Evolutionary conservation across 2,888 invertebrate species (phyloP).

Genomic region (Cantharis rustica): DNA sequence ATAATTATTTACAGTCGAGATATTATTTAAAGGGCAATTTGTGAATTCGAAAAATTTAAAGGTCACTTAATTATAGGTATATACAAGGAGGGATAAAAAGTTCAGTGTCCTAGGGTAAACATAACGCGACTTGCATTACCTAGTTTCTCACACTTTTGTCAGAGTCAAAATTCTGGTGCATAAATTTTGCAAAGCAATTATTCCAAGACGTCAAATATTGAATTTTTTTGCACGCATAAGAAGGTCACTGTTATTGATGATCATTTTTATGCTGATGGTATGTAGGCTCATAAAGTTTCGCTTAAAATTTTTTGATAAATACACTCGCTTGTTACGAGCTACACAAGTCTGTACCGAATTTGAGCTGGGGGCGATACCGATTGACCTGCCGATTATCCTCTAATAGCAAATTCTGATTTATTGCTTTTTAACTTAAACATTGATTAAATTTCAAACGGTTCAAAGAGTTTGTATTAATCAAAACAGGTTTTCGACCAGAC

Average conservation of each 20-base stretch:
- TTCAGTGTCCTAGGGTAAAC: background rate
- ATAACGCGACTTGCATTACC: background rate
- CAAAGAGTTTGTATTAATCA: background rate
- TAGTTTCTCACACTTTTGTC: background rate
- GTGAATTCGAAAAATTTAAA: background rate
- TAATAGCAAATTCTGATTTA: background rate
- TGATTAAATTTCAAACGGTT: slow-evolving; percentile 3
- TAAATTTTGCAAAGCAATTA: background rate
- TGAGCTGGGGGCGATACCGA: background rate
- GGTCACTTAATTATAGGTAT: background rate
- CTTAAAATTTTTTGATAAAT: background rate
- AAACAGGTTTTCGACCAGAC: background rate
- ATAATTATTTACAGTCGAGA: no score
- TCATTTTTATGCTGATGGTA: background rate
- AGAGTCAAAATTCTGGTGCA: background rate
- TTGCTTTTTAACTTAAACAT: background rate
- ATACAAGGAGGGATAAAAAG: background rate
- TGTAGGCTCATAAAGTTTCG: background rate
- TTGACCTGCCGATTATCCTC: slow-evolving; percentile 3
- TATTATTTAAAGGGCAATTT: background rate
- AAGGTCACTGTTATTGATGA: background rate
- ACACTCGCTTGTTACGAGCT: background rate
- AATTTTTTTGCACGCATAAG: background rate
- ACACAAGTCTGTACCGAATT: background rate
- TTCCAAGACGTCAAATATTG: background rate